These are phyloP conservation scores for Tineola bisselliella DNA, from an alignment of 2,888 invertebrate genomes.

Conservation along the genomic window DNA sequence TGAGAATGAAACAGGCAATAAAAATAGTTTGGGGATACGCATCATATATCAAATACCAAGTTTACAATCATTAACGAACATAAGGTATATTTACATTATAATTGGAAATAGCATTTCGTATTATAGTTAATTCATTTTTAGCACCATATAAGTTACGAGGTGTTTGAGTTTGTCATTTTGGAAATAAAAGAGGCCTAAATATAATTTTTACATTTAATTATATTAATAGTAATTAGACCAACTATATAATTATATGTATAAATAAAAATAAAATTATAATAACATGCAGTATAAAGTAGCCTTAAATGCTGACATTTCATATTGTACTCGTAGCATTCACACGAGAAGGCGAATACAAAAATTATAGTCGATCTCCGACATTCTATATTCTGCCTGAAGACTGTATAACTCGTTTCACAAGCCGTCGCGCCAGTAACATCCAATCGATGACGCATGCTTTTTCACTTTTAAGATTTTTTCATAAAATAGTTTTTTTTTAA, in stretches of 20 bases:
- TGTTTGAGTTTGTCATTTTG: too few relatives aligned
- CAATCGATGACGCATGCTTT: slow-evolving; percentile 36
- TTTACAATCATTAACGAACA: slow-evolving; percentile 4
- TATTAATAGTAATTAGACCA: too few relatives aligned
- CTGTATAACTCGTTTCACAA: slow-evolving; percentile 61
- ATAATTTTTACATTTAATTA: too few relatives aligned
- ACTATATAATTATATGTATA: too few relatives aligned
- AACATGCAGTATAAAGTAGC: background rate
- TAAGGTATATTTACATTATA: background rate
- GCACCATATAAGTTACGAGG: too few relatives aligned
- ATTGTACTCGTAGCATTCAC: slow-evolving; percentile 37
- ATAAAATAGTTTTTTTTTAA: background rate
- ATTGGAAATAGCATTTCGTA: too few relatives aligned
- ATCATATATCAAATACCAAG: background rate
- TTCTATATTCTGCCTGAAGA: slow-evolving; percentile 53
- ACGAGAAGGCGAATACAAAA: slow-evolving; percentile 45
- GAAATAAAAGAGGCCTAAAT: too few relatives aligned
- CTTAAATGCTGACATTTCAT: slow-evolving; percentile 23
- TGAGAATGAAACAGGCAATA: slow-evolving; percentile 12
- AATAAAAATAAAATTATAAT: background rate
- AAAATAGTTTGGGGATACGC: slow-evolving; percentile 7
- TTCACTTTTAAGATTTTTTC: slow-evolving; percentile 6
- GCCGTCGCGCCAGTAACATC: slow-evolving; percentile 43
- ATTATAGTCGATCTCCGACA: slow-evolving; percentile 66
- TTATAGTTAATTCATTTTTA: too few relatives aligned